phyloP scores from a whole-genome alignment of 23 tunicate genomes.

The Styela clava region DNA sequence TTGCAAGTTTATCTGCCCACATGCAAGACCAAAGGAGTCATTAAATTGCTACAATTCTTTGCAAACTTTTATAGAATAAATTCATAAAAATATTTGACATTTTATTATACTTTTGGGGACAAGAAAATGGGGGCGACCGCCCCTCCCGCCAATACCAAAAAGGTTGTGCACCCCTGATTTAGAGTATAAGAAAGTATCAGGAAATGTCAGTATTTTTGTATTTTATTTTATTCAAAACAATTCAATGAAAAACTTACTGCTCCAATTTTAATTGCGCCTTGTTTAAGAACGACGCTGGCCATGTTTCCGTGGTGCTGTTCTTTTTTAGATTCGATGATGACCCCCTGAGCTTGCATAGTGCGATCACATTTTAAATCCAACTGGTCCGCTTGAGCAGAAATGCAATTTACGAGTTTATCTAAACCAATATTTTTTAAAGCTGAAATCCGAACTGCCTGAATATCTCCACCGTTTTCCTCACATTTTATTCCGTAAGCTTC shows the following conservation, averaged over 20 bases:
- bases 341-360: slow-evolving; percentile 57
- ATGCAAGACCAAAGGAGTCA: too few species aligned
- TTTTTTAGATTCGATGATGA: slow-evolving; percentile 51
- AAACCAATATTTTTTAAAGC: slow-evolving; percentile 56
- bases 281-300: slow-evolving; percentile 54
- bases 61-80: too few species aligned
- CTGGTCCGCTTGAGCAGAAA: slow-evolving; percentile 53
- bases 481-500: slow-evolving; percentile 37
- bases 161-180: too few species aligned
- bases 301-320: slow-evolving; percentile 35
- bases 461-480: slow-evolving; percentile 68
- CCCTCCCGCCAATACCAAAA: too few species aligned
- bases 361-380: slow-evolving; percentile 41
- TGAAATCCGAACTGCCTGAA: slow-evolving; percentile 67
- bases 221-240: too few species aligned
- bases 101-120: too few species aligned
- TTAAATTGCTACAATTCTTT: too few species aligned
- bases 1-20: too few species aligned
- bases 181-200: too few species aligned
- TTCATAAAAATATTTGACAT: too few species aligned
- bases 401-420: slow-evolving; percentile 38
- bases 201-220: too few species aligned
- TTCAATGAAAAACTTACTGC: slow-evolving; percentile 39
- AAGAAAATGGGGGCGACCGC: too few species aligned
- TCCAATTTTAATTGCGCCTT: slow-evolving; percentile 71